Evolutionary conservation across 2,888 invertebrate genomes (phyloP).

Genomic region (Latrodectus hesperus): DNA sequence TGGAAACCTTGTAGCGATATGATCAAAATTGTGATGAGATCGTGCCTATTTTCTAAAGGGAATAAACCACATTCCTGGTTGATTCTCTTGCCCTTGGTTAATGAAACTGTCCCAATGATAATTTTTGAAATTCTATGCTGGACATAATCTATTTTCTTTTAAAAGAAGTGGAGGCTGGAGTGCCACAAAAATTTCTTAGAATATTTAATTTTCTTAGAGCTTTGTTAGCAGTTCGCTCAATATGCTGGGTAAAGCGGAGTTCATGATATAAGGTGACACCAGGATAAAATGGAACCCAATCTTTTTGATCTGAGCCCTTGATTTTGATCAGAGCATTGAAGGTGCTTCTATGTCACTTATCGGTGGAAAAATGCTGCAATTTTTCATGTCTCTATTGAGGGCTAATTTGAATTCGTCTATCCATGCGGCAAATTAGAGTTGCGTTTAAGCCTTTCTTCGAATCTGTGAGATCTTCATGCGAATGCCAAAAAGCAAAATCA

Average conservation of each 20-base stretch:
- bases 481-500: background rate
- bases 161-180: background rate
- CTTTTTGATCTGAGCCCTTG: background rate
- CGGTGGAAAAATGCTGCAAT: slow-evolving; percentile 8
- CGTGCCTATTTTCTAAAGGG: background rate
- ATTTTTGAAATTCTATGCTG: background rate
- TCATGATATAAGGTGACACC: background rate
- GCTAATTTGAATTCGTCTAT: background rate
- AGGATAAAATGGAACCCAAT: background rate
- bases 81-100: background rate
- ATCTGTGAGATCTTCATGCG: background rate
- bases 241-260: slow-evolving; percentile 4
- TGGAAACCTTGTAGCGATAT: background rate
- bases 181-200: background rate
- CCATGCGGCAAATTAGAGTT: background rate
- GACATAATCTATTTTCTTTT: slow-evolving; percentile 3
- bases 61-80: background rate
- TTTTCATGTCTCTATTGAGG: background rate
- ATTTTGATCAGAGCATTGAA: slow-evolving; percentile 6
- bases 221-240: background rate
- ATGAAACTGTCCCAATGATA: background rate
- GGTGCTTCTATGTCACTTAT: slow-evolving; percentile 4
- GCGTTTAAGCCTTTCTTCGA: background rate
- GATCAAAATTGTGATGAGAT: background rate
- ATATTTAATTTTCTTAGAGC: slow-evolving; percentile 1